Base-by-base conservation (phyloP, 2,888 invertebrate species). In the Adineta ricciae region DNA sequence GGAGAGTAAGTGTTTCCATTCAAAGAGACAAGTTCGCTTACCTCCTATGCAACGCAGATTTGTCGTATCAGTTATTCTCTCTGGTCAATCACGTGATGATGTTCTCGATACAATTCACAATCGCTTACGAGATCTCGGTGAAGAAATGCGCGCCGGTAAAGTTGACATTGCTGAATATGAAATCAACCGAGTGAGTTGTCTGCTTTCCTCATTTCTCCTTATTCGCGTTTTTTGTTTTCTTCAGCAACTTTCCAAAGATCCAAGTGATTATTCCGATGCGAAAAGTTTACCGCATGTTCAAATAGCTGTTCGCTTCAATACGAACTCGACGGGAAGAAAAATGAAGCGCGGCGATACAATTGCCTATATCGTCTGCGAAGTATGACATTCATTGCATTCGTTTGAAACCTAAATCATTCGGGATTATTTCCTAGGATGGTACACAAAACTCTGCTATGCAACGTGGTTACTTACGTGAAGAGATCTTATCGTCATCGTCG, bases 291-390 rank as follows among this genome's bases (percentile, higher is more conserved):
- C 96, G 0, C 97, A 97, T 90, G 97, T 97, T 0, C 94, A 94
- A 89, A 95, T 96, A n/a, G 97, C 98, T 0, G 88, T 95, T 85
- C 92, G 97, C 87, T 92, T 96, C 88, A 99, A 99, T 90, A 89
- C 89, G 90, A 90, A 90, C 32, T 93, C 93, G 84, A 78, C 78
- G 3, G 78, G 78, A 78, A 95, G 95, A 88, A 93, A 95, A 88
- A 94, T 96, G 89, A 94, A 94, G 88, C 94, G 94, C 88, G 98
- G 98, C 0, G 99, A 99, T 89, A 95, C 96, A 64, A 95, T 99
- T 3, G 93, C 95, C 21, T 99, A 98, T 89, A 93, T 99, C 3
- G 95, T 99, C 88, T 99, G 99, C 24, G 93, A 94, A 90, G 93
- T 92, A 85, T 87, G 88, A 3, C 86, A n/a, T 36, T 64, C 46